Conservation (phyloP, 2,797 vertebrate genomes). For the Bufotes viridis region DNA sequence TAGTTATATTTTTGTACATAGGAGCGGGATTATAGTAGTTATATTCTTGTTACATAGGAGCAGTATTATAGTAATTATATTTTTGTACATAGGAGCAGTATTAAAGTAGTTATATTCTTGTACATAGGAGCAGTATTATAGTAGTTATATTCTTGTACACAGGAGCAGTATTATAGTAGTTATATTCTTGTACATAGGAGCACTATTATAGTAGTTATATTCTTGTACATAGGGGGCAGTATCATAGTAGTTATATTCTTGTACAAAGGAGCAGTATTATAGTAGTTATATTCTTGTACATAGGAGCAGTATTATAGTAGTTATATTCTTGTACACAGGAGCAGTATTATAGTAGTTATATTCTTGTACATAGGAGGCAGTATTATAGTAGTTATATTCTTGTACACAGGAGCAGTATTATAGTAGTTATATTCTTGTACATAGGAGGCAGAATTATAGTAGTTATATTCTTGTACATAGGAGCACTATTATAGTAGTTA, state of each 20-base stretch:
- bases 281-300: conserved; percentile 3
- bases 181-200: background rate
- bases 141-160: conserved; percentile 1
- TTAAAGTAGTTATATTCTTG: conserved; percentile 1
- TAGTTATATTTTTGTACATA: conserved; percentile 3
- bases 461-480: conserved; percentile 7
- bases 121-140: conserved; percentile 2
- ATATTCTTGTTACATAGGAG: background rate
- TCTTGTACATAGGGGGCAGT: background rate
- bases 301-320: conserved; percentile 17
- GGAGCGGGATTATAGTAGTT: background rate
- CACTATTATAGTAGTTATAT: conserved; percentile 6
- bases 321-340: conserved; percentile 7
- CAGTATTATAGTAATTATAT: conserved; percentile 2
- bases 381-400: conserved; percentile 17
- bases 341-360: conserved; percentile 5
- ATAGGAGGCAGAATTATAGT: conserved; percentile 15
- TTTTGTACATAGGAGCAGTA: background rate
- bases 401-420: background rate
- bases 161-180: background rate
- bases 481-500: background rate
- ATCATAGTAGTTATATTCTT: conserved; percentile 19
- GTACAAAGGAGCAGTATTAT: conserved; percentile 11
- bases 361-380: background rate
- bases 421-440: conserved; percentile 14